These are phyloP conservation scores for Drosophila setifemur DNA, from an alignment of 1,140 invertebrate species.

Conservation along the genomic window DNA sequence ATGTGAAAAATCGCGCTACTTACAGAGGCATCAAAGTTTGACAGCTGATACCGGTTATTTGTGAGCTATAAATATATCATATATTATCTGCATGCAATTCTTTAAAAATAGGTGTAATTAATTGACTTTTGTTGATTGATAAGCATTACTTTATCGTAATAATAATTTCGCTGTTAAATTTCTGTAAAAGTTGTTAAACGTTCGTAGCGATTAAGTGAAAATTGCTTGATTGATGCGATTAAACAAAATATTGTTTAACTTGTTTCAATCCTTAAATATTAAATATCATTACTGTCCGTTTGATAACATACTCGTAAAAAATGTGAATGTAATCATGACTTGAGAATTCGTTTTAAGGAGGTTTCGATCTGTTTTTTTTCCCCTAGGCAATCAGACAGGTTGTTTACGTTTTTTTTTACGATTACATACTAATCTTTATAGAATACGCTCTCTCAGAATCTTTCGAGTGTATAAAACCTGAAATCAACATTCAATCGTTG, in stretches of 20 bases:
- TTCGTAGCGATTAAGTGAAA: not conserved
- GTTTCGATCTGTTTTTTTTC: too few species aligned
- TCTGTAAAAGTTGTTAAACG: not conserved
- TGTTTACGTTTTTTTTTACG: not conserved
- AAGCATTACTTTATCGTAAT: too few species aligned
- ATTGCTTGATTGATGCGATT: not conserved
- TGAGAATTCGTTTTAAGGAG: not conserved
- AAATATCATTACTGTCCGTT: not conserved
- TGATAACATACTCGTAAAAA: not conserved
- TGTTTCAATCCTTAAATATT: not conserved
- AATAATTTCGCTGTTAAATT: too few species aligned
- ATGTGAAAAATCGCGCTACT: not conserved
- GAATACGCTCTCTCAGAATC: too few species aligned
- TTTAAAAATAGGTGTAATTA: too few species aligned
- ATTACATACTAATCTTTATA: too few species aligned
- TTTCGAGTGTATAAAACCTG: too few species aligned
- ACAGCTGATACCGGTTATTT: not conserved
- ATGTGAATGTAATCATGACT: not conserved
- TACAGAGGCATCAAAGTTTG: not conserved
- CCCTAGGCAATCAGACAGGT: too few species aligned
- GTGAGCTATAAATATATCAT: not conserved
- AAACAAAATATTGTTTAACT: not conserved
- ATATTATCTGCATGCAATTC: slow-evolving; percentile 1
- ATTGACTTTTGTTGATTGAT: too few species aligned
- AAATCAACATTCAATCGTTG: not conserved